phyloP scores from a whole-genome alignment of 2,797 vertebrate genomes.

The Nothura maculosa region DNA sequence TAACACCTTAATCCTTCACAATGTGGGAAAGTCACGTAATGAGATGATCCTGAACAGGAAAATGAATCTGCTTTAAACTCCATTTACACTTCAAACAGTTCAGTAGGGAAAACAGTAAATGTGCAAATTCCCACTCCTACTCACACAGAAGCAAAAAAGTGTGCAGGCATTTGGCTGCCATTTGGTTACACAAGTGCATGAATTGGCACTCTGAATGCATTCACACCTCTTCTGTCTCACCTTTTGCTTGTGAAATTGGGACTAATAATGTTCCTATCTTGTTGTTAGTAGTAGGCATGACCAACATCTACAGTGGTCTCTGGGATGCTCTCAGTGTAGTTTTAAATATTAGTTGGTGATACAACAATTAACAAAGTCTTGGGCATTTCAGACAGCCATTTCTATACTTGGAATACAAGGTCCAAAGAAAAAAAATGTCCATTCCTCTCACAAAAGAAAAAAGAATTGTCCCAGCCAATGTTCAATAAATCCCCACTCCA shows the following conservation, averaged over 20 bases:
- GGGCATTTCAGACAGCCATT: neutral
- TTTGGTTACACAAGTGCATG: constrained; percentile 3
- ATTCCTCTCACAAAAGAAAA: too few relatives aligned
- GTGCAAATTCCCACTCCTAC: neutral
- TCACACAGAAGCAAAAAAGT: neutral
- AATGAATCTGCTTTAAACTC: neutral
- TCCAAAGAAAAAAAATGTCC: neutral
- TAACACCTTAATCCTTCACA: neutral
- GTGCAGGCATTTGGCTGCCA: constrained; percentile 31
- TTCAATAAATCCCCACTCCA: neutral
- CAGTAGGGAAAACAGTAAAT: neutral
- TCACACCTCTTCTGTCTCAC: neutral
- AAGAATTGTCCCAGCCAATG: neutral
- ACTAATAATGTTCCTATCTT: neutral
- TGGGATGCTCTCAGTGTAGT: neutral
- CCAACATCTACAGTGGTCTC: neutral
- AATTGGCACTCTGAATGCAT: neutral
- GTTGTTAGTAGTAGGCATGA: neutral
- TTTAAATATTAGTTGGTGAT: neutral
- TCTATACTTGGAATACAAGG: neutral
- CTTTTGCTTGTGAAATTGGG: neutral
- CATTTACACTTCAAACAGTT: constrained; percentile 18
- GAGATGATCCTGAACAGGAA: neutral
- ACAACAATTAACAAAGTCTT: neutral
- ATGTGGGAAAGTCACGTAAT: neutral